Evolutionary conservation across 2,888 invertebrate species (phyloP), one percentile per base, ranked within the genome.

Genomic region (Rhingia campestris): DNA sequence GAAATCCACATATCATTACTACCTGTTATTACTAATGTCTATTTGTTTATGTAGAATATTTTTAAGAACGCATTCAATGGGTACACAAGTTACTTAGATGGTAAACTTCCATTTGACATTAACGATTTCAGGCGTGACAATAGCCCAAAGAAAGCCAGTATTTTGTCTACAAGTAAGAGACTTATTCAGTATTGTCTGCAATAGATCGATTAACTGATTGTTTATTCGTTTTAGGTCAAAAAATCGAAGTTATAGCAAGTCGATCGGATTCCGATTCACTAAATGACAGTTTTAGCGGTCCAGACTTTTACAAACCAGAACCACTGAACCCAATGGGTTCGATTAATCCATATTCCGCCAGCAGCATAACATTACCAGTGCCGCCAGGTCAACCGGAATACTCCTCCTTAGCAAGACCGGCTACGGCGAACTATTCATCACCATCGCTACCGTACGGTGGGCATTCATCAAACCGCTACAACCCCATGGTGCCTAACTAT

Each of bases 31-130:
- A 30, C 10, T 47, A 35, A 14, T 58, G 6, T 39, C 51, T 30
- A 41, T 54, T 49, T 70, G 12, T 6, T 10, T 6, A 75, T 73
- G 3, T 47, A 91, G 91, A 90, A 86, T 81, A 77, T 91, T 41
- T 91, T 91, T 59, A 90, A 90, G 79, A 88, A 84, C 49, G 86
- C 87, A 30, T 87, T 91, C 6, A 94, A 93, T 87, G 94, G 94
- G 51, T 94, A 94, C 87, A 92, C 93, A 4, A 94, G 94, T 86
- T 95, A 94, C 87, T 93, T 95, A 89, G 94, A 94, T 86, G 93
- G 93, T 54, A 93, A 93, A 86, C 91, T 94, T 87, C 93, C 94
- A 33, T 94, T 94, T 88, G 94, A 92, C 86, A 91, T 93, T 70
- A 91, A 91, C 79, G 92, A 92, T 82, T 92, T 92, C 63, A 91